Evolutionary conservation across 2,113 vertebrate species (phyloP).

Genomic region (Mastomys coucha): DNA sequence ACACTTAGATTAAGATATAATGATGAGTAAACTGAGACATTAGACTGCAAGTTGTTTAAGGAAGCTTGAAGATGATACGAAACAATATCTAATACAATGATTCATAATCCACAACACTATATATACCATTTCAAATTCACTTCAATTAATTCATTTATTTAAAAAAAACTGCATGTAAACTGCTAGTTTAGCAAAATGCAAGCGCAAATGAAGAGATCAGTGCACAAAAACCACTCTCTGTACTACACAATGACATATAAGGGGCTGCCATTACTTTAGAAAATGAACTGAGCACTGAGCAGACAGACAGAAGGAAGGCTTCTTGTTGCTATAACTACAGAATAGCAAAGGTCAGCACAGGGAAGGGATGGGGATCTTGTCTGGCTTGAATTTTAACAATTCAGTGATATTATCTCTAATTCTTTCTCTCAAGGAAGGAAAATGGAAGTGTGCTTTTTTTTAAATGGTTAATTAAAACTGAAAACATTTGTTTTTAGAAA

Average conservation of each 20-base stretch:
- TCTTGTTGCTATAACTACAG: constrained; percentile 75
- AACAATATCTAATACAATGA: constrained; percentile 39
- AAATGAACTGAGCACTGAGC: constrained; percentile 61
- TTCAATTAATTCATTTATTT: constrained; percentile 74
- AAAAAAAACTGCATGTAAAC: constrained; percentile 58
- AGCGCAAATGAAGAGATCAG: constrained; percentile 66
- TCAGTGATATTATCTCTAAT: constrained; percentile 51
- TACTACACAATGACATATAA: constrained; percentile 50
- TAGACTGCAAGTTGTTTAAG: constrained; percentile 48
- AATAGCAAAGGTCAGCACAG: constrained; percentile 74
- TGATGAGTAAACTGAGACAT: constrained; percentile 59
- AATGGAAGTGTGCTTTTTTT: constrained; percentile 9
- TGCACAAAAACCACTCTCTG: constrained; percentile 50
- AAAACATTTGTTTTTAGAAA: neutral
- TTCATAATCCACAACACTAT: constrained; percentile 37
- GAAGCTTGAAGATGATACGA: constrained; percentile 44
- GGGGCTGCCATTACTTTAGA: constrained; percentile 70
- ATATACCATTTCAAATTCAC: constrained; percentile 37
- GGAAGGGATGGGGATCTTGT: neutral
- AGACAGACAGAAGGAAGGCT: constrained; percentile 80
- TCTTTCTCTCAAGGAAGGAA: constrained; percentile 42
- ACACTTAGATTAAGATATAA: constrained; percentile 37
- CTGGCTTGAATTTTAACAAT: constrained; percentile 51
- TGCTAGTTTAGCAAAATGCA: constrained; percentile 55
- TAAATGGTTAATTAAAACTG: constrained; percentile 8